Conservation (phyloP, 2,888 invertebrate genomes). For the Pharmacophagus antenor region DNA sequence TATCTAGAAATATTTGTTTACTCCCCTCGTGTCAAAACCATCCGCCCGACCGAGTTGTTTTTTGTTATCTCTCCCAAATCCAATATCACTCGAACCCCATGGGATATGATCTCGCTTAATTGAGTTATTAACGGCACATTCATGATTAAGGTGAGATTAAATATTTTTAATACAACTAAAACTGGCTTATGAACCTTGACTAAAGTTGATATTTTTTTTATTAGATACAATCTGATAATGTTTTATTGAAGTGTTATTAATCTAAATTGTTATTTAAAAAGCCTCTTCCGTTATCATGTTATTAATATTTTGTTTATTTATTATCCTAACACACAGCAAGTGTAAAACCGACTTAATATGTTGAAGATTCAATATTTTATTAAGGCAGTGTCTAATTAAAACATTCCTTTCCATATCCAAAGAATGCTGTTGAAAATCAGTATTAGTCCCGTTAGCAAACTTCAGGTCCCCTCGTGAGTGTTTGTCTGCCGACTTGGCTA, state of each 20-base stretch:
- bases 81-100: slow-evolving; percentile 48
- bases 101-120: slow-evolving; percentile 68
- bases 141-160: too few species aligned
- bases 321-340: too few species aligned
- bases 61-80: slow-evolving; percentile 52
- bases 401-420: slow-evolving; percentile 1
- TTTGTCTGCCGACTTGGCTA: slow-evolving; percentile 62
- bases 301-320: neutral
- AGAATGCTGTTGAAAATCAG: slow-evolving; percentile 19
- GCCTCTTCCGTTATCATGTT: too few species aligned
- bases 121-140: slow-evolving; percentile 67
- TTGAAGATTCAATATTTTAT: too few species aligned
- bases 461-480: slow-evolving; percentile 52
- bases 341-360: too few species aligned
- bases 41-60: slow-evolving; percentile 50
- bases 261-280: too few species aligned
- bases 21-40: slow-evolving; percentile 48
- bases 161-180: too few species aligned
- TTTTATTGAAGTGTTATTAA: too few species aligned
- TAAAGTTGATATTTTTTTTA: too few species aligned
- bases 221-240: too few species aligned
- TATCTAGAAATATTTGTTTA: slow-evolving; percentile 58
- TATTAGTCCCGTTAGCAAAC: slow-evolving; percentile 37
- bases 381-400: slow-evolving; percentile 10
- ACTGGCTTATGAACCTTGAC: too few species aligned